These are phyloP conservation scores for Spongia lamella DNA, from an alignment of 37 sponge, comb jelly and placozoan species.

Conservation along the genomic window DNA sequence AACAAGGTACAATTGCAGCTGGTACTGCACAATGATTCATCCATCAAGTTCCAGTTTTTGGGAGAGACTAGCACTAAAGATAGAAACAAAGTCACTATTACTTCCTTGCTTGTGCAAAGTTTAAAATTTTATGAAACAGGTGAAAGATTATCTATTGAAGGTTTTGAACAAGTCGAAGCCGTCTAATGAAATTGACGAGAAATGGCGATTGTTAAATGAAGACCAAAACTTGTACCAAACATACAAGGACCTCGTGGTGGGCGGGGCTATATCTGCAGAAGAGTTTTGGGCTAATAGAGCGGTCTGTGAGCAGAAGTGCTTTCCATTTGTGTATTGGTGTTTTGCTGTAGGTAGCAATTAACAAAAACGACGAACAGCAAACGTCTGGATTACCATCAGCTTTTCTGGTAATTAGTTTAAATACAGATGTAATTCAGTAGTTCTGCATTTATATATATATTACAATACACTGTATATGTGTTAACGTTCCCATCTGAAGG, in stretches of 20 bases:
- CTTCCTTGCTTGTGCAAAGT: not conserved
- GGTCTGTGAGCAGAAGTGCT: conserved; percentile 1
- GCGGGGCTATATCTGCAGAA: conserved; percentile 74
- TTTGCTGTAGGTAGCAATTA: not conserved
- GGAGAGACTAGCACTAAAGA: conserved; percentile 38
- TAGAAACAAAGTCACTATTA: conserved; percentile 31
- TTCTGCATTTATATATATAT: not conserved
- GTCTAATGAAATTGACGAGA: conserved; percentile 68
- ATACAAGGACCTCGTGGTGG: conserved; percentile 82
- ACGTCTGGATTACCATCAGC: conserved; percentile 72
- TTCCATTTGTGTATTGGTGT: not conserved
- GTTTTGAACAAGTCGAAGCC: conserved; percentile 38
- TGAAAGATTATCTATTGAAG: conserved; percentile 47
- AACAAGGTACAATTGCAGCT: conserved; percentile 84
- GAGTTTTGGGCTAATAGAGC: conserved; percentile 85
- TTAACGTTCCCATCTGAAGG: too few species aligned
- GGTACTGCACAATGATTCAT: conserved; percentile 45
- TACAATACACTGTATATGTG: not conserved
- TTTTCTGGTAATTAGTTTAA: conserved; percentile 69
- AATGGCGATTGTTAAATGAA: conserved; percentile 54
- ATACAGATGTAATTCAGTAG: too few species aligned
- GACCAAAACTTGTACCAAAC: conserved; percentile 66
- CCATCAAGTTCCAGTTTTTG: conserved; percentile 74
- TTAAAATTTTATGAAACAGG: not conserved
- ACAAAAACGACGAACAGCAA: conserved; percentile 25